Percentiles rank a stretch among this genome's conserved stretches.
These are phyloP conservation scores for Eriocheir sinensis DNA, from an alignment of 1,140 invertebrate species.

Conservation along the genomic window DNA sequence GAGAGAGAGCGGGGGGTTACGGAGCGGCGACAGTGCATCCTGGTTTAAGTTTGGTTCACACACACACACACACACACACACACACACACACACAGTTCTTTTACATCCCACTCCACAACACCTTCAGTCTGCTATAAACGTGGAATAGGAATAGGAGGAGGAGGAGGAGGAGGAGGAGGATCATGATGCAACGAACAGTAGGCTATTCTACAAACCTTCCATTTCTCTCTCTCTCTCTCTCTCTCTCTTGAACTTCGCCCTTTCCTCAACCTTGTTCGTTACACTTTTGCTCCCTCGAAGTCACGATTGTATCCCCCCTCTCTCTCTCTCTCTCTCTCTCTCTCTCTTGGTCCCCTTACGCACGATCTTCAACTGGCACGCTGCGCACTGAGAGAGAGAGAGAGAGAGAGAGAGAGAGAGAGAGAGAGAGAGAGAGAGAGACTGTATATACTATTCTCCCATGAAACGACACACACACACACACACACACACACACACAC, in stretches of 20 bases:
- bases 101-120: neutral
- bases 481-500: conserved; percentile 45
- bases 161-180: too few species aligned
- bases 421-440: conserved; percentile 29
- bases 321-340: conserved; percentile 18
- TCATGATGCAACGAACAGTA: too few species aligned
- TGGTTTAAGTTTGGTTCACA: too few species aligned
- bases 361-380: too few species aligned
- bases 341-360: neutral
- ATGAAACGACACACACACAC: neutral
- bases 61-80: neutral
- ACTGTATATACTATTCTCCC: neutral
- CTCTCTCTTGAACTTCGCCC: neutral
- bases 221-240: too few species aligned
- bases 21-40: neutral
- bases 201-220: too few species aligned
- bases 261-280: neutral
- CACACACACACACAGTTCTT: neutral
- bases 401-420: neutral
- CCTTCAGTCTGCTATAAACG: neutral
- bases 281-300: neutral
- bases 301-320: neutral
- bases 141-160: too few species aligned
- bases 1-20: too few species aligned
- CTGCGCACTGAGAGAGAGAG: neutral